phyloP scores from a whole-genome alignment of 2,888 invertebrate genomes.

The Acanthosepion esculentum region DNA sequence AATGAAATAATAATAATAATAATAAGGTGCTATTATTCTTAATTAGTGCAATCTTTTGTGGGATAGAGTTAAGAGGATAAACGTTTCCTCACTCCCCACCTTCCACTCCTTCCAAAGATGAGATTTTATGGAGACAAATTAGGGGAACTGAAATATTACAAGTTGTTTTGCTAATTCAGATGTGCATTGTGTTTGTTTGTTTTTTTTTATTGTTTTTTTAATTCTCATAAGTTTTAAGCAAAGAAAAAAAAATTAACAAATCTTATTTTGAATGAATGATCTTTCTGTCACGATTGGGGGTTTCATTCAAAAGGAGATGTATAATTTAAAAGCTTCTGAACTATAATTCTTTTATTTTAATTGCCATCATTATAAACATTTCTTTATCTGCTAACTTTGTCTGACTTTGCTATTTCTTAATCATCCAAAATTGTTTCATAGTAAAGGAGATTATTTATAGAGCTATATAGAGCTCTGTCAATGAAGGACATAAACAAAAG shows the following conservation, averaged over 20 bases:
- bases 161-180: not conserved
- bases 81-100: not conserved
- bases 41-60: not conserved
- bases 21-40: conserved; percentile 22
- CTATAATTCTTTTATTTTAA: too few relatives aligned
- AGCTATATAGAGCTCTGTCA: not conserved
- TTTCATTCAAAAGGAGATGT: not conserved
- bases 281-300: not conserved
- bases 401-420: not conserved
- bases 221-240: not conserved
- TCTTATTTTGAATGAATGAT: too few relatives aligned
- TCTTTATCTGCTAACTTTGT: not conserved
- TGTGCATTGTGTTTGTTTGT: not conserved
- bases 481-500: too few relatives aligned
- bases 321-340: not conserved
- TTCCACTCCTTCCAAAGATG: not conserved
- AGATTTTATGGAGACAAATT: not conserved
- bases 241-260: not conserved
- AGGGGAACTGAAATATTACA: not conserved
- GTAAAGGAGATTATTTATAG: not conserved
- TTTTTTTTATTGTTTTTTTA: not conserved
- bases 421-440: not conserved
- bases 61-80: not conserved
- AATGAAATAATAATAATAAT: not conserved
- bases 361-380: not conserved